These are phyloP conservation scores for Lasioglossum calceatum DNA, from an alignment of 2,888 invertebrate genomes.

Conservation along the genomic window DNA sequence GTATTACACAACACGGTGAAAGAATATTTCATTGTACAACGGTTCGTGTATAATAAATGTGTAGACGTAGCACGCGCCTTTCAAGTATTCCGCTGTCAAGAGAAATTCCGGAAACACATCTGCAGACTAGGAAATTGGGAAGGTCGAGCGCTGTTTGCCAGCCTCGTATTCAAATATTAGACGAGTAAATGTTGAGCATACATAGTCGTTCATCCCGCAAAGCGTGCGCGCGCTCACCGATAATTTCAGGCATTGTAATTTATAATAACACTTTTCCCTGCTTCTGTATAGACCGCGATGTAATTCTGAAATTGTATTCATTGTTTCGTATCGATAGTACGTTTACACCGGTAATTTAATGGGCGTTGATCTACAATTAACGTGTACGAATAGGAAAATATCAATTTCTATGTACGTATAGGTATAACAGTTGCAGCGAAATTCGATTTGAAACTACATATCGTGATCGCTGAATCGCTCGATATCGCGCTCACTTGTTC, in stretches of 20 bases:
- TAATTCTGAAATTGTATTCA: neutral
- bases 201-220: conserved; percentile 27
- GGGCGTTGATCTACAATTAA: conserved; percentile 4
- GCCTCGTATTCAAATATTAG: conserved; percentile 56
- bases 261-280: neutral
- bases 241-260: conserved; percentile 29
- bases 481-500: conserved; percentile 24
- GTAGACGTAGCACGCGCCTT: neutral
- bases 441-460: conserved; percentile 20
- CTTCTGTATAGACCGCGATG: neutral
- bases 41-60: neutral
- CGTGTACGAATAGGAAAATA: neutral
- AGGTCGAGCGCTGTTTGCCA: conserved; percentile 48
- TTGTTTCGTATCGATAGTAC: neutral
- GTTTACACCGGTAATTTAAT: neutral
- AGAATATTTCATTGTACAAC: neutral
- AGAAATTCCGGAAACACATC: conserved; percentile 10
- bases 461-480: conserved; percentile 38
- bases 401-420: neutral
- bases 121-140: conserved; percentile 24
- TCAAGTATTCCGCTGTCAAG: neutral
- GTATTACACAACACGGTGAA: neutral
- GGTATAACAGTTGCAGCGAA: neutral
- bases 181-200: conserved; percentile 43
- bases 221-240: neutral